phyloP scores from a whole-genome alignment of 1,140 invertebrate genomes.

The Stegodyphus mimosarum region DNA sequence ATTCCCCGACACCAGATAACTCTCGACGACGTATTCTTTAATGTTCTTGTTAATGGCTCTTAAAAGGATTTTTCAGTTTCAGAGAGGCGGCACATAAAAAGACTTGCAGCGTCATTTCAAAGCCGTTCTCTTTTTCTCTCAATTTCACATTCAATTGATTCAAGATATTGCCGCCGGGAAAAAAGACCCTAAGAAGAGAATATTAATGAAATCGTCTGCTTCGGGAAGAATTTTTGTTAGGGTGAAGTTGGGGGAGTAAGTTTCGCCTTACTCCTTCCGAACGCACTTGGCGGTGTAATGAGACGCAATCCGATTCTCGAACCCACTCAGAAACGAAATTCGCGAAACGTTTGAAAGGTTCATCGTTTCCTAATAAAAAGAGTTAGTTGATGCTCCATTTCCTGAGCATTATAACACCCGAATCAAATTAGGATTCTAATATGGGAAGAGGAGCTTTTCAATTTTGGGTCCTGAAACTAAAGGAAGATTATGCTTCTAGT shows the following conservation, averaged over 20 bases:
- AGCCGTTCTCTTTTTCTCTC: constrained; percentile 25
- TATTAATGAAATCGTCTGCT: constrained; percentile 25
- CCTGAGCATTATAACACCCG: constrained; percentile 14
- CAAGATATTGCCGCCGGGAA: constrained; percentile 26
- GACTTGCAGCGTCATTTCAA: constrained; percentile 6
- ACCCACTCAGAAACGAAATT: background rate
- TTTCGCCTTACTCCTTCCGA: constrained; percentile 1
- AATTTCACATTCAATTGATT: constrained; percentile 49
- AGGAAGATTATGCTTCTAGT: background rate
- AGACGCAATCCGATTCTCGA: constrained; percentile 6
- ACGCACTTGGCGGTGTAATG: background rate
- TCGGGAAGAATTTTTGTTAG: background rate
- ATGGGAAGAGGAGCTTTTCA: constrained; percentile 7
- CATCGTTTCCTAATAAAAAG: background rate
- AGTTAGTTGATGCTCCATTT: background rate
- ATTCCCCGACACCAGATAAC: background rate
- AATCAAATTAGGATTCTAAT: constrained; percentile 24
- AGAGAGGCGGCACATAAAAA: constrained; percentile 16
- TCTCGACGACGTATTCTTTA: constrained; percentile 18
- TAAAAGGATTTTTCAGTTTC: constrained; percentile 31
- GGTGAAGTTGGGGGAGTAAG: background rate
- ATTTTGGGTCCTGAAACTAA: constrained; percentile 1
- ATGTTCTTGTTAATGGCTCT: constrained; percentile 49
- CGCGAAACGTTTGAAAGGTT: constrained; percentile 7
- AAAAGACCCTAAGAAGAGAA: constrained; percentile 11